phyloP scores from a whole-genome alignment of 2,888 invertebrate species.

The Tinea pellionella region DNA sequence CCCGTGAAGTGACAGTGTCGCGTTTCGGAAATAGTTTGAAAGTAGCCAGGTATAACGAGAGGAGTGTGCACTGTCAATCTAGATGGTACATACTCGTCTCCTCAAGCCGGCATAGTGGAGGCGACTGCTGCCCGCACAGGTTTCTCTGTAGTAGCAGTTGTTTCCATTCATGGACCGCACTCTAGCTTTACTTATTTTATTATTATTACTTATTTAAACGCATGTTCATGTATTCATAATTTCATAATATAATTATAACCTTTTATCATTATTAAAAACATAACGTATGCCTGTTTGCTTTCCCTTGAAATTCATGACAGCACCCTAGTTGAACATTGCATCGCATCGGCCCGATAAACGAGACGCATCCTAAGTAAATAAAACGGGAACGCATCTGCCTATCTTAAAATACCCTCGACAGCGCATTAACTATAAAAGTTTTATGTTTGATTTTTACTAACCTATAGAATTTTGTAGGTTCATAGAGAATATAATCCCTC shows the following conservation, averaged over 20 bases:
- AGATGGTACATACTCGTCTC: no score
- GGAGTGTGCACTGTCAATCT: no score
- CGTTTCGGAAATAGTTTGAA: no score
- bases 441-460: background rate
- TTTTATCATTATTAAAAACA: background rate
- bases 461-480: background rate
- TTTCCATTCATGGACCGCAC: no score
- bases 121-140: no score
- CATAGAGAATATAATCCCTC: no score
- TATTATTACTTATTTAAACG: no score
- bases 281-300: background rate
- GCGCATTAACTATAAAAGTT: background rate
- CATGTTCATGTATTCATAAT: background rate
- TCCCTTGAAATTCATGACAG: constrained; percentile 6
- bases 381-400: constrained; percentile 49
- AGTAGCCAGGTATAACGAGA: no score
- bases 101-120: no score
- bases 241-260: background rate
- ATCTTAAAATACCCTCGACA: background rate
- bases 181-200: no score
- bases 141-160: no score
- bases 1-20: no score
- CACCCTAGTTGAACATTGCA: constrained; percentile 4
- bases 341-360: constrained; percentile 5
- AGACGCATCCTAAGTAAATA: constrained; percentile 49